phyloP scores from a whole-genome alignment of 2,113 vertebrate species.

The Coturnix japonica region DNA sequence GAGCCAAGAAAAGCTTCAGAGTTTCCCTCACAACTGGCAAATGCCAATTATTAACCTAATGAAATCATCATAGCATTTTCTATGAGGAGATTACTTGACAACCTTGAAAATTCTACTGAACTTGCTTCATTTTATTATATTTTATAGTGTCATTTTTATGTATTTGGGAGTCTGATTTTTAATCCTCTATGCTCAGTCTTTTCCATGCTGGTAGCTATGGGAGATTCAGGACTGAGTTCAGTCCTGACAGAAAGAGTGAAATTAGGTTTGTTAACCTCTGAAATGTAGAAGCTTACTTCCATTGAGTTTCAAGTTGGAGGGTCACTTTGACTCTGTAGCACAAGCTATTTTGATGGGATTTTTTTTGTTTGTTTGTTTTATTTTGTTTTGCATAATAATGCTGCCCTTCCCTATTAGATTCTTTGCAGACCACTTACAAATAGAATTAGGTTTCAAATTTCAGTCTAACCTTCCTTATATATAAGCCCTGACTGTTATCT shows the following conservation, averaged over 20 bases:
- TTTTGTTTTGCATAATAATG: neutral
- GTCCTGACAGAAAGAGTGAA: neutral
- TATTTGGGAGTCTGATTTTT: neutral
- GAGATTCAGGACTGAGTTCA: neutral
- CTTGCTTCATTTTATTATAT: neutral
- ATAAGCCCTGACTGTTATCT: neutral
- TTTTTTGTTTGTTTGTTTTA: neutral
- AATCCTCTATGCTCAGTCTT: neutral
- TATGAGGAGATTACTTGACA: neutral
- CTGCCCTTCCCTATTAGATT: neutral
- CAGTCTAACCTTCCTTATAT: neutral
- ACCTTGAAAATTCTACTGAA: neutral
- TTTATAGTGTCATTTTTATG: neutral
- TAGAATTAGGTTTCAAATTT: neutral
- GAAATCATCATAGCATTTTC: neutral
- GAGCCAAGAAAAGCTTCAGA: neutral
- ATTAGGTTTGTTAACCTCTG: neutral
- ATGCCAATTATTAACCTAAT: neutral
- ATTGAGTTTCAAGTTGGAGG: neutral
- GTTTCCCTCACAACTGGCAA: neutral
- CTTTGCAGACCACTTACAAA: neutral
- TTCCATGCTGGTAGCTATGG: neutral
- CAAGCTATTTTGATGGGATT: neutral
- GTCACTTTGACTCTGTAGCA: rapidly evolving
- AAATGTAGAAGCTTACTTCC: neutral